Base-by-base conservation (phyloP, 2,113 vertebrate genomes). In the Triplophysa rosa region DNA sequence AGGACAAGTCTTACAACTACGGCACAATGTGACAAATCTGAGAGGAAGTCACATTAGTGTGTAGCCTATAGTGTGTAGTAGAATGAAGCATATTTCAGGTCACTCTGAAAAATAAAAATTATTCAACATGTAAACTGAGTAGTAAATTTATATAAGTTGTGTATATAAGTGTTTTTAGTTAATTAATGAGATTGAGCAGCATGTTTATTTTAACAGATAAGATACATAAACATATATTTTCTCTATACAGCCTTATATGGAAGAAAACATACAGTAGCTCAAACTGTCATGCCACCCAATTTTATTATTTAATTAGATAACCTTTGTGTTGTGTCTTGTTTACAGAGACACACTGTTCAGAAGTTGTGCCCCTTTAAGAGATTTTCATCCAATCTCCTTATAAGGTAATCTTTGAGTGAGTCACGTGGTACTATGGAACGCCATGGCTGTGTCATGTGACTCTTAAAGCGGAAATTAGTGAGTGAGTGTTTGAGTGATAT, bases 361-460 rank as follows among this genome's bases (percentile, higher is more conserved):
- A 13, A 56, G 4, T 12, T 29, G 45, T 81, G 80, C 42, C 61
- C 56, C 83, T 75, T 81, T 81, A 81, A 75, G 33, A 75, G 24
- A 33, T 12, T 9, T 67, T 70, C 80, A 68, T 56, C 75, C 67
- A 64, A 59, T 75, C 79, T 66, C 83, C 83, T 70, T 61, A 76
- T 79, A 84, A 52, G 83, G 83, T 13, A 56, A 70, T 59, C 26
- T 78, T 42, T 69, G 58, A 9, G 47, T 11, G 64, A 59, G 76
- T 82, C 83, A 84, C 83, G 58, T 84, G 79, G 80, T 61, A 21
- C 58, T 40, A 40, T n/a, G 74, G 67, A 62, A 61, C 16, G 19
- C 67, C 59, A 52, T 65, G 62, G 45, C 62, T 4, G 26, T 5
- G 59, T 81, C 83, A 79, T 42, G 26, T 84, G 83, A 75, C 56